These are phyloP conservation scores for Trichechus manatus DNA, from an alignment of 2,113 vertebrate genomes.

Conservation along the genomic window DNA sequence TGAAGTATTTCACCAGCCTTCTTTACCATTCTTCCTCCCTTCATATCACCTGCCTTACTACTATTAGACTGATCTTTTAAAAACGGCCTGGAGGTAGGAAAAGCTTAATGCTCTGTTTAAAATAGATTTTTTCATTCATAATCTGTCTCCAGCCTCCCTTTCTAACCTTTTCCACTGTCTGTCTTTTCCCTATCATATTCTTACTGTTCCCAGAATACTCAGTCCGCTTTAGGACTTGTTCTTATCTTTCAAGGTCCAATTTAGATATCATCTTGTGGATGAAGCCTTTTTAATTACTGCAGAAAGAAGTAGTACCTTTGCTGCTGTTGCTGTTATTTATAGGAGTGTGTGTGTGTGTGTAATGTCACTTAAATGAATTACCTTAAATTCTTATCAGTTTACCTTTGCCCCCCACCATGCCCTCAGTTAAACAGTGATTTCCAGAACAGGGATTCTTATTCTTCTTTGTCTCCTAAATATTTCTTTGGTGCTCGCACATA, in stretches of 20 bases:
- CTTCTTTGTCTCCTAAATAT: not conserved
- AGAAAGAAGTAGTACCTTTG: not conserved
- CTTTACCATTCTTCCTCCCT: not conserved
- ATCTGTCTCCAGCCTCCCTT: not conserved
- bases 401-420: not conserved
- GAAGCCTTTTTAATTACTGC: not conserved
- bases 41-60: not conserved
- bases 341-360: not conserved
- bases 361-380: not conserved
- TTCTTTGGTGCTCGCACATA: not conserved
- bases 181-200: not conserved
- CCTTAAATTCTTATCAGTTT: not conserved
- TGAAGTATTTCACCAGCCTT: not conserved
- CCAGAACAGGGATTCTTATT: not conserved
- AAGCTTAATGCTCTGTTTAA: slow-evolving; percentile 32
- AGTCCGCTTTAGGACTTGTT: not conserved
- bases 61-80: not conserved
- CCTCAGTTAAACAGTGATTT: not conserved
- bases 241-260: slow-evolving; percentile 46
- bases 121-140: slow-evolving; percentile 28
- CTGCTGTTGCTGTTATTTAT: not conserved
- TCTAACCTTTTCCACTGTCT: not conserved
- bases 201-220: not conserved
- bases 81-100: not conserved
- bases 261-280: not conserved